Conservation (phyloP, 2,797 vertebrate genomes). For the Sphaeramia orbicularis region DNA sequence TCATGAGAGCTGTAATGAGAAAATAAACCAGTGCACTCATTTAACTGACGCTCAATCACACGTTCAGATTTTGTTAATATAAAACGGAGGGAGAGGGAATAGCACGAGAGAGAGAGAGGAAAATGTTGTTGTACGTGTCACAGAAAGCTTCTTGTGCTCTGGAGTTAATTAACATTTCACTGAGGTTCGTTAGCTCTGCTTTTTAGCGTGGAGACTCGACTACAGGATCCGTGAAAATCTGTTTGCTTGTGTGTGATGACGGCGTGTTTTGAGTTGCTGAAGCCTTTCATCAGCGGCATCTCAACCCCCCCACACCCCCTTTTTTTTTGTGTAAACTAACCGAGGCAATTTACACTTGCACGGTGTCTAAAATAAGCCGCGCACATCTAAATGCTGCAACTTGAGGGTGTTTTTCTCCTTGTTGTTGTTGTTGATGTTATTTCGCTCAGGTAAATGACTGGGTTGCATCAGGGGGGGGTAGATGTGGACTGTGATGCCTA, state of each 20-base stretch:
- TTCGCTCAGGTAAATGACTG: constrained; percentile 65
- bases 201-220: constrained; percentile 35
- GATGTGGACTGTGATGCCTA: constrained; percentile 69
- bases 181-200: constrained; percentile 54
- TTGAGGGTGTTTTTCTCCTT: constrained; percentile 49
- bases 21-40: constrained; percentile 64
- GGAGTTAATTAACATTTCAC: constrained; percentile 73
- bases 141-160: constrained; percentile 67
- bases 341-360: constrained; percentile 41
- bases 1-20: constrained; percentile 63
- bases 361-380: constrained; percentile 42
- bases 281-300: constrained; percentile 60
- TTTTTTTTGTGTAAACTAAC: constrained; percentile 47
- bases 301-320: not conserved
- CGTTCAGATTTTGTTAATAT: constrained; percentile 58
- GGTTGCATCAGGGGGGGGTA: constrained; percentile 77
- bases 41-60: constrained; percentile 56
- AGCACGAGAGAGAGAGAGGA: constrained; percentile 42
- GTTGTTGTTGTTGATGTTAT: constrained; percentile 62
- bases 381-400: constrained; percentile 37
- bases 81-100: constrained; percentile 49
- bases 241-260: constrained; percentile 52
- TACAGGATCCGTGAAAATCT: constrained; percentile 37
- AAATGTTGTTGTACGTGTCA: constrained; percentile 69
- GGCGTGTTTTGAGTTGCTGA: constrained; percentile 58